These are phyloP conservation scores for Oxytorus armatus DNA, from an alignment of 2,888 invertebrate species.

Conservation along the genomic window DNA sequence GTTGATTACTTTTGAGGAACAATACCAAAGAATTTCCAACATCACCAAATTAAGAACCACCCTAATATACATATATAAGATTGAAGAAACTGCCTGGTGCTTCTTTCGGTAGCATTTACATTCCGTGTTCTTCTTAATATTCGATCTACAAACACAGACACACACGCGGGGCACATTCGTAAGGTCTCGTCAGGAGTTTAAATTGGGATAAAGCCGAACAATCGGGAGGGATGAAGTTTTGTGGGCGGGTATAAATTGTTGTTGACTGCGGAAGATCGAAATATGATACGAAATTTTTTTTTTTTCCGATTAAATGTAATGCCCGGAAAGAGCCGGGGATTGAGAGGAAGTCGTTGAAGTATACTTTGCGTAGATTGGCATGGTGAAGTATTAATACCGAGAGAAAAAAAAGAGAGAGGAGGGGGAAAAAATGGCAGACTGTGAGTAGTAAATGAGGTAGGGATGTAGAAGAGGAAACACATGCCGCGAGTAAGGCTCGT, in stretches of 20 bases:
- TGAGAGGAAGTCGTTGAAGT: conserved; percentile 15
- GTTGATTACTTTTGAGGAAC: too few species aligned
- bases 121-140: not conserved
- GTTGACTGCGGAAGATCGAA: too few species aligned
- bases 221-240: not conserved
- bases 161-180: too few species aligned
- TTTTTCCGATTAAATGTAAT: conserved; percentile 1
- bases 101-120: conserved; percentile 3
- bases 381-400: conserved; percentile 49
- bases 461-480: conserved; percentile 76
- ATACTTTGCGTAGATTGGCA: conserved; percentile 12
- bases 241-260: too few species aligned
- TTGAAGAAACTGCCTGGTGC: not conserved
- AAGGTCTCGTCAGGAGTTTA: conserved; percentile 16
- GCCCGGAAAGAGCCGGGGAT: not conserved
- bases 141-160: conserved; percentile 8
- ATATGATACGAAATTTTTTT: conserved; percentile 22
- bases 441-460: conserved; percentile 53
- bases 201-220: conserved; percentile 13
- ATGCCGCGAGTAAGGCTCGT: conserved; percentile 81
- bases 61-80: too few species aligned
- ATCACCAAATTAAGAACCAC: too few species aligned
- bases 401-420: conserved; percentile 64
- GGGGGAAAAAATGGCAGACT: conserved; percentile 59
- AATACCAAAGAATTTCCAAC: too few species aligned